These are phyloP conservation scores for Steatocranus sp. DNA, from an alignment of 2,797 vertebrate species.

Conservation along the genomic window DNA sequence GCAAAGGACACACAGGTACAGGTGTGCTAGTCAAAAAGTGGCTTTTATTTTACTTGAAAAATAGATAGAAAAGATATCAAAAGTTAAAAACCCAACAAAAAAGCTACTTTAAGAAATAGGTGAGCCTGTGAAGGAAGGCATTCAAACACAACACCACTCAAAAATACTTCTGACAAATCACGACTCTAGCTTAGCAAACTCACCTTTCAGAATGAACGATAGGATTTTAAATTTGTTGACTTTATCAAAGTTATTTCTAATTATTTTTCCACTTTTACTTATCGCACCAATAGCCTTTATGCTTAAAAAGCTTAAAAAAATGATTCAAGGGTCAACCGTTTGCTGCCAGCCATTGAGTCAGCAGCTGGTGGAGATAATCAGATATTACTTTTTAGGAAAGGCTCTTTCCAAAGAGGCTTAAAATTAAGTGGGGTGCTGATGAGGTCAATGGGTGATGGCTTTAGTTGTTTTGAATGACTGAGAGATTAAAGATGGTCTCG, in stretches of 20 bases:
- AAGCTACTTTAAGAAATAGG: not conserved
- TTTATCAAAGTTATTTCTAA: not conserved
- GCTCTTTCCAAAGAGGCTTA: conserved; percentile 1
- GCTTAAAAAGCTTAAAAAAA: not conserved
- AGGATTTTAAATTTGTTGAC: not conserved
- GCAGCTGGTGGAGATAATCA: conserved; percentile 17
- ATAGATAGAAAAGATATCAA: not conserved
- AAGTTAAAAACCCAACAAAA: not conserved
- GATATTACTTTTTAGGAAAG: conserved; percentile 19
- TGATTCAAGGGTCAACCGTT: not conserved
- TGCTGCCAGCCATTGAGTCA: not conserved
- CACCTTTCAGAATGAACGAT: not conserved
- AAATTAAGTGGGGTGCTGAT: conserved; percentile 16
- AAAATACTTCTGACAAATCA: not conserved
- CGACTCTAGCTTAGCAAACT: not conserved
- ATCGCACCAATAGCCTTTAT: not conserved
- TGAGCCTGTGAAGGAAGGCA: not conserved
- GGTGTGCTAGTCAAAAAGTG: not conserved
- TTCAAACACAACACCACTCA: not conserved
- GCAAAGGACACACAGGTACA: not conserved
- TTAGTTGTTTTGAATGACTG: conserved; percentile 41
- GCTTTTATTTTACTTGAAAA: not conserved
- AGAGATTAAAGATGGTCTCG: conserved; percentile 19
- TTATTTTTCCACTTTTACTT: not conserved
- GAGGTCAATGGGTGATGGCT: conserved; percentile 12